A percentile compares a stretch with the other conserved stretches of the same genome.
These are phyloP conservation scores for Reticulitermes speratus DNA, from an alignment of 1,140 invertebrate species.

Conservation along the genomic window DNA sequence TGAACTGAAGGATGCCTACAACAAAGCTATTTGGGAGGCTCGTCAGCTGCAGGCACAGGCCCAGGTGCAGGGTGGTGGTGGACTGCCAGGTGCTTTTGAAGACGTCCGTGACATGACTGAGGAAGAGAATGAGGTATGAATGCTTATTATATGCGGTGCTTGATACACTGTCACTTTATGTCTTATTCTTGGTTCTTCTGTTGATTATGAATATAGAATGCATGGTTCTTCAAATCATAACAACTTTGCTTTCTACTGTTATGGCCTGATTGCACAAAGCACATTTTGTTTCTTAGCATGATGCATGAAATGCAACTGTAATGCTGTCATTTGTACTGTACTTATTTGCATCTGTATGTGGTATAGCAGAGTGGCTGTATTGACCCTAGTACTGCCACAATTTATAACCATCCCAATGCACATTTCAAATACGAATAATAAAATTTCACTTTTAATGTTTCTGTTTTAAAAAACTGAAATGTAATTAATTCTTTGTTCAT, in stretches of 20 bases:
- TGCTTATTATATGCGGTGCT: background rate
- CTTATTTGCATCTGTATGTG: no score
- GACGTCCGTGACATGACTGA: constrained; percentile 44
- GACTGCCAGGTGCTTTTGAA: constrained; percentile 23
- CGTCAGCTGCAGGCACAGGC: constrained; percentile 36
- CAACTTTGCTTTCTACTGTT: background rate
- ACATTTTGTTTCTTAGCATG: no score
- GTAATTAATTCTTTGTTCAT: no score
- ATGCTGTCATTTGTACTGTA: no score
- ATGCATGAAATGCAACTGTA: no score
- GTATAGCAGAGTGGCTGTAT: no score
- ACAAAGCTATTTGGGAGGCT: constrained; percentile 45
- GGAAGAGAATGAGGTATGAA: constrained; percentile 42
- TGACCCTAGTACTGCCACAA: no score
- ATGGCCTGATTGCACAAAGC: no score
- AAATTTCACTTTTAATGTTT: no score
- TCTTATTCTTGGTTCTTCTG: background rate
- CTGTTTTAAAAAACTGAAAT: no score
- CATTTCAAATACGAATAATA: no score
- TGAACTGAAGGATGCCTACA: constrained; percentile 40
- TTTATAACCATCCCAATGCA: no score
- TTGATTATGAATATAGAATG: background rate
- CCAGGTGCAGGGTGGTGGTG: background rate
- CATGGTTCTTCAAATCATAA: background rate
- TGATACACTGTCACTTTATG: background rate